Conservation (phyloP, 2,797 vertebrate species). For the Yasuhikotakia modesta region DNA sequence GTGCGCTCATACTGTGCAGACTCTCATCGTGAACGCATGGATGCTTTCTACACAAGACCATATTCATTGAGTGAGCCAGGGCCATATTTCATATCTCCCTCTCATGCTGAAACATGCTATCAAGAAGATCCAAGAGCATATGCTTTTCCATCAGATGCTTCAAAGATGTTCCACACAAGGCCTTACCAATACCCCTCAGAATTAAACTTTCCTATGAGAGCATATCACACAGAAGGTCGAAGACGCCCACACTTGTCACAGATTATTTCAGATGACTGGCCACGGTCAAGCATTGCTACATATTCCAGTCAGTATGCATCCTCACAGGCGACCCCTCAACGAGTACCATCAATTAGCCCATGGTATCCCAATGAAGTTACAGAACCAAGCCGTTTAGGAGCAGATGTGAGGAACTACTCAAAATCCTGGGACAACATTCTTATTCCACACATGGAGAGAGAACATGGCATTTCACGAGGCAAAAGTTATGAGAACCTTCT, state of each 20-base stretch:
- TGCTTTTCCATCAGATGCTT: constrained; percentile 69
- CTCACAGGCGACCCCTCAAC: constrained; percentile 76
- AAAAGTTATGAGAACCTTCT: constrained; percentile 93
- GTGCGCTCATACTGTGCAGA: constrained; percentile 80
- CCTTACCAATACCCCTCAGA: constrained; percentile 73
- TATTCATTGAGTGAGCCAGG: constrained; percentile 83
- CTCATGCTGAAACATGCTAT: constrained; percentile 80
- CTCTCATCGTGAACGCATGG: constrained; percentile 64
- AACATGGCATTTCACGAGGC: constrained; percentile 84
- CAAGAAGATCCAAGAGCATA: constrained; percentile 78
- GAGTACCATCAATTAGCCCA: constrained; percentile 75
- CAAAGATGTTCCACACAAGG: constrained; percentile 79
- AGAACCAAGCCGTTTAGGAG: constrained; percentile 81
- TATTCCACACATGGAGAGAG: constrained; percentile 77
- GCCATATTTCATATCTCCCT: constrained; percentile 83
- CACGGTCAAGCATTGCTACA: constrained; percentile 81
- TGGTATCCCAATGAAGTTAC: constrained; percentile 82
- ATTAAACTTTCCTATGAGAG: constrained; percentile 74
- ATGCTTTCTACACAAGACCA: constrained; percentile 73
- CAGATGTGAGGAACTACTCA: constrained; percentile 87
- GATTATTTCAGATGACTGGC: constrained; percentile 84
- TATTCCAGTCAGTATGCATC: constrained; percentile 77
- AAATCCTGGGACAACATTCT: constrained; percentile 97
- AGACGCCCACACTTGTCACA: constrained; percentile 79
- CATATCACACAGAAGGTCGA: constrained; percentile 83